These are phyloP conservation scores for Phortica magna DNA, from an alignment of 2,888 invertebrate species.

Conservation along the genomic window DNA sequence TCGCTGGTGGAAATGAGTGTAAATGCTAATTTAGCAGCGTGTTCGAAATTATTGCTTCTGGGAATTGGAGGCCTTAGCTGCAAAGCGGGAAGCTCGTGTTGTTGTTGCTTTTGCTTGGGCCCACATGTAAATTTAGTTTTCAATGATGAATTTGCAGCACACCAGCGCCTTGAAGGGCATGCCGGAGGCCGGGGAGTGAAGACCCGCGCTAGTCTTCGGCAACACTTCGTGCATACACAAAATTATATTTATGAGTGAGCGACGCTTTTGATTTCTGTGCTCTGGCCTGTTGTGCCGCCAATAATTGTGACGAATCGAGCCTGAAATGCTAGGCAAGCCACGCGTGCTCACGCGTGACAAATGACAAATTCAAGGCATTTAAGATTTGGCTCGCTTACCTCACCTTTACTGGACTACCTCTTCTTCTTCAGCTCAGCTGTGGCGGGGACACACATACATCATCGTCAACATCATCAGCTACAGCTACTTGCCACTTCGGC, in stretches of 20 bases:
- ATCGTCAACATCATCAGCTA: neutral
- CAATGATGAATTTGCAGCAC: too few relatives aligned
- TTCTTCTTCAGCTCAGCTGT: too few relatives aligned
- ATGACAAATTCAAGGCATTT: neutral
- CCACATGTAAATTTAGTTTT: neutral
- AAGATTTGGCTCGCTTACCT: too few relatives aligned
- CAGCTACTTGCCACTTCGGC: neutral
- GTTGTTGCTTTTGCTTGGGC: neutral
- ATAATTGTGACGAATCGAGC: neutral
- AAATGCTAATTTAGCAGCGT: slow-evolving; percentile 27
- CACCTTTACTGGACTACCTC: too few relatives aligned
- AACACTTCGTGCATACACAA: neutral
- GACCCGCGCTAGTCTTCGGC: too few relatives aligned
- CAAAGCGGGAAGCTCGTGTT: neutral
- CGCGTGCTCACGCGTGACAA: neutral
- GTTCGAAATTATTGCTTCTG: slow-evolving; percentile 7
- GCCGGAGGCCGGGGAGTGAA: too few relatives aligned
- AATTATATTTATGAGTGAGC: neutral
- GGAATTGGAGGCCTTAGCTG: neutral
- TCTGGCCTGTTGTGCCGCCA: neutral
- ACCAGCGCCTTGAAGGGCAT: too few relatives aligned
- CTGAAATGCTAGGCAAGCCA: neutral
- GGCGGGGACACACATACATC: neutral
- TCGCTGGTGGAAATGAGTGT: neutral
- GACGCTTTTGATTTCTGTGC: too few relatives aligned